A percentile compares a stretch with the other conserved stretches of the same genome.
These are phyloP conservation scores for Yponomeuta cagnagella DNA, from an alignment of 2,888 invertebrate genomes.

Conservation along the genomic window DNA sequence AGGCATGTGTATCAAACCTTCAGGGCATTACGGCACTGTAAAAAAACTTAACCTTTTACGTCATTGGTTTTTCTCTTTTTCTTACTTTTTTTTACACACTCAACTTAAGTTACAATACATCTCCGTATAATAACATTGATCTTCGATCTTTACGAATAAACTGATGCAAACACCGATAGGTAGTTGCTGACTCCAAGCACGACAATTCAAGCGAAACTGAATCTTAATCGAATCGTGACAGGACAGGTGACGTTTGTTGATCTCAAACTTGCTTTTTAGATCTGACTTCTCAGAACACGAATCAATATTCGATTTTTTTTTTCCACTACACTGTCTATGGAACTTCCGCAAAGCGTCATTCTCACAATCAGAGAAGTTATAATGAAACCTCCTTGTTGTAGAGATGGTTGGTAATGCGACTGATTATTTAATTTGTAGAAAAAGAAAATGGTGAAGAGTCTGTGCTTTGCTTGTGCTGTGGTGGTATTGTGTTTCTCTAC, in stretches of 20 bases:
- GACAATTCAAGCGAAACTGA: slow-evolving; percentile 3
- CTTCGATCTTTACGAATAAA: neutral
- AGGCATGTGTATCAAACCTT: too few relatives aligned
- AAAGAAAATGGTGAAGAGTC: neutral
- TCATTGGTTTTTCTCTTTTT: too few relatives aligned
- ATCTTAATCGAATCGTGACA: slow-evolving; percentile 13
- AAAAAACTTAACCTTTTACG: too few relatives aligned
- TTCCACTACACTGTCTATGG: neutral
- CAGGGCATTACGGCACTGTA: too few relatives aligned
- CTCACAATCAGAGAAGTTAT: neutral
- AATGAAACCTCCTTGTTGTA: neutral
- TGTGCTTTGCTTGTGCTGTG: neutral
- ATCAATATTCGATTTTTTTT: slow-evolving; percentile 3
- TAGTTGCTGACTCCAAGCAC: neutral
- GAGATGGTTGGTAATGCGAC: neutral
- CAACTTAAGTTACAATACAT: neutral
- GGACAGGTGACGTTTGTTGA: neutral
- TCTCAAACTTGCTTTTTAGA: neutral
- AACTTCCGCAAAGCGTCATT: neutral
- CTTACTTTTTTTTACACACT: too few relatives aligned
- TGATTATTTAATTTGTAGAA: too few relatives aligned
- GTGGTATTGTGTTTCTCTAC: neutral
- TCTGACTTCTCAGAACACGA: neutral
- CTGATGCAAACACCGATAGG: neutral
- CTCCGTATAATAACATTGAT: neutral